Base-by-base conservation (phyloP, 2,888 invertebrate genomes). In the Drosophila borborema region DNA sequence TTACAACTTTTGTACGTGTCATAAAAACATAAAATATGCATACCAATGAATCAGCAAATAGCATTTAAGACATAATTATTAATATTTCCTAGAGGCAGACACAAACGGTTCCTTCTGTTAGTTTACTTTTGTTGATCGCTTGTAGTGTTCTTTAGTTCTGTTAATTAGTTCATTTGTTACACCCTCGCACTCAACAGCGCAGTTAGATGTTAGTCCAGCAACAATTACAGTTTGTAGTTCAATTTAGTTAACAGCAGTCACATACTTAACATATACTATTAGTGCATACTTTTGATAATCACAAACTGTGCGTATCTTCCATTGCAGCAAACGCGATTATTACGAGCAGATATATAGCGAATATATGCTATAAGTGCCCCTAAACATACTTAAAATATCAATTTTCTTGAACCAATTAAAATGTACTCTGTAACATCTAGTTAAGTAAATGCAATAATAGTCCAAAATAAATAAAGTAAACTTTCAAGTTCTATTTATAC, bases 301-400 rank as follows among this genome's bases (percentile, higher is more conserved):
- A 66, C 66, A 67, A 69, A 64, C 61, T 64, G 48, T 82, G 66
- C 81, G 75, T 86, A 84, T 87, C 89, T 91, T 90, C 90, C 90
- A 88, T 86, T 91, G 72, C 92, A 92, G 89, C 90, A 92, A 87
- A 83, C 90, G 87, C 75, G 86, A 89, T 80, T 89, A 90, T 82
- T 90, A 84, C 86, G 86, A 91, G 77, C 87, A 90, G 74, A 88
- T 91, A 81, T 91, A 89, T 86, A 85, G 83, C 81, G 87, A 92
- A 63, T 92, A 89, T 79, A 92, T 90, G 81, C 88, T 92, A 72
- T 81, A 84, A 67, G 3, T 56, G 67, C 48, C 49, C 68, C 53
- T 36, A 36, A 36, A 54, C 61, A 67, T 54, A 61, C 18, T 46
- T 71, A 70, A 70, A 20, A 71, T 70, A 64, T 51, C 49, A 48